Evolutionary conservation across 2,797 vertebrate genomes (phyloP).

Genomic region (Myiothlypis chrysogaster): DNA sequence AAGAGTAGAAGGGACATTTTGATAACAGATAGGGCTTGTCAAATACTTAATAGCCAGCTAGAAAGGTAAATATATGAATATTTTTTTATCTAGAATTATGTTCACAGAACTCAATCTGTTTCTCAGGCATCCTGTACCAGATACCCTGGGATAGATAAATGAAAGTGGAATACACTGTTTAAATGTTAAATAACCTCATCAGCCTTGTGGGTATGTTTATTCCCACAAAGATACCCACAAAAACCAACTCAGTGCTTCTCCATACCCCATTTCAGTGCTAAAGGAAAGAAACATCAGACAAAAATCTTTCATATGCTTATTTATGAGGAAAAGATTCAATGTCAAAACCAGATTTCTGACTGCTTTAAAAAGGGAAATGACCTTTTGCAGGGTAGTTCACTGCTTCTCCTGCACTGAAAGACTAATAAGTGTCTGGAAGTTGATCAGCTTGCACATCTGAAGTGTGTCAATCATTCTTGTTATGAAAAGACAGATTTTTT

Average conservation of each 20-base stretch:
- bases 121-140: neutral
- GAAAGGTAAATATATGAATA: neutral
- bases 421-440: neutral
- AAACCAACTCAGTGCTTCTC: neutral
- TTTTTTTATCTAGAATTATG: neutral
- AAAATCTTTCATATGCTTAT: neutral
- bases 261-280: neutral
- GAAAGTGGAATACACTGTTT: neutral
- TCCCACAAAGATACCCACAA: neutral
- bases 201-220: neutral
- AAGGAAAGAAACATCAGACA: neutral
- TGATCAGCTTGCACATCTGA: constrained; percentile 18
- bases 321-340: neutral
- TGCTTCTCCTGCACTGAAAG: neutral
- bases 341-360: neutral
- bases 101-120: neutral
- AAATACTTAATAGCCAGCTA: neutral
- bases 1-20: neutral
- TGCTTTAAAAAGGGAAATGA: neutral
- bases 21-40: neutral
- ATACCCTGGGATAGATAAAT: neutral
- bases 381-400: neutral
- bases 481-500: constrained; percentile 20
- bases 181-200: neutral
- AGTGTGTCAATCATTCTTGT: constrained; percentile 50